Base-by-base conservation (phyloP, 2,888 invertebrate species). In the Eristalis arbustorum region DNA sequence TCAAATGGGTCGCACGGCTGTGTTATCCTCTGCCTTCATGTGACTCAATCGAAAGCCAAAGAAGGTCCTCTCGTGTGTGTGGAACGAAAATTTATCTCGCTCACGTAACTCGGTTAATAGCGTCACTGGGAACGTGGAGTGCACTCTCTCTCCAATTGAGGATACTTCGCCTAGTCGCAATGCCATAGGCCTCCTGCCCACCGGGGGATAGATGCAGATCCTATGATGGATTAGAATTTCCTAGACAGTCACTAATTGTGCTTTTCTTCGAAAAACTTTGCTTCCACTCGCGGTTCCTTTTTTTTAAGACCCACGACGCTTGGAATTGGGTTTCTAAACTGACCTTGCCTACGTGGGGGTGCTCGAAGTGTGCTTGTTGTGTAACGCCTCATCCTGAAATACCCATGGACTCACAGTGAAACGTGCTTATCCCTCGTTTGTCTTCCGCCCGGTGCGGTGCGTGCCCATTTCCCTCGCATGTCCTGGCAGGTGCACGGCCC, bases 211-310 rank as follows among this genome's bases (percentile, higher is more conserved):
- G 69, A 57, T 78, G 82, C 59, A 71, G 67, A 57, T 25, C 22
- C 75, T 72, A 57, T 83, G 82, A 83, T 78, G 73, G 82, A 75
- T 83, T 87, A 79, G 78, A 79, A 78, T 87, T 75, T 87, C 83
- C 72, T 75, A 75, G 87, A 75, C 83, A 79, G 85, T 87, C 79
- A 72, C 75, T 68, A 83, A 87, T 87, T 83, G 78, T 75, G 74
- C 78, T 67, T 72, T 62, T 57, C 59, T 4, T 59, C 63, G 61
- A 66, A 61, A 61, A 81, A 64, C 34, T 66, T 74, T 77, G 31
- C 31, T 82, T 74, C 74, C 42, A 62, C 71, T 80, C 76, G 62
- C 62, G 62, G 66, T 78, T 76, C 56, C 59, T 75, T 79, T 73
- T 73, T 59, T 18, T 63, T 57, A n/a, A 49, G 18, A 3, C 42